Evolutionary conservation across 2,113 vertebrate genomes (phyloP), one percentile per base, ranked within the genome.

Genomic region (Pseudonaja textilis): DNA sequence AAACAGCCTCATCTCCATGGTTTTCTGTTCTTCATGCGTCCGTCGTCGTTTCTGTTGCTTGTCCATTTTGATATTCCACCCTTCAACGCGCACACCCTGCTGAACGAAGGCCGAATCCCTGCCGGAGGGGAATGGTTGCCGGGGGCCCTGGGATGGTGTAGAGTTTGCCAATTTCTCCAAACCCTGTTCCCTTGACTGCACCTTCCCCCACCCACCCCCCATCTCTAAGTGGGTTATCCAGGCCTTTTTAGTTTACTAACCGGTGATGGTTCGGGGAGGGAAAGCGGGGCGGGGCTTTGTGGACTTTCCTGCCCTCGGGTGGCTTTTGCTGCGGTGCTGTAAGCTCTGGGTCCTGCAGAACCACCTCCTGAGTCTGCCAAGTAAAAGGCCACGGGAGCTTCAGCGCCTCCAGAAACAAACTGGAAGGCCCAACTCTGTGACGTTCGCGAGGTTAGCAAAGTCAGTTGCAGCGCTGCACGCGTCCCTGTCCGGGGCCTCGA

Each of bases 1-100:
- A 90, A 56, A 87, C 89, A 85, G 93, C 97, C 96, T 96, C 89
- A 11, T 0, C 92, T 96, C 81, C 94, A 94, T 26, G 59, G 93
- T 96, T 50, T 50, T 85, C 26, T 96, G 69, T 20, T 39, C 3
- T 34, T 23, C 52, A n/a, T 39, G 88, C 22, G 25, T 29, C 25
- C 1, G 12, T 64, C 61, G 47, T 85, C 7, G 11, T 85, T 64
- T 92, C 89, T 94, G 91, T 94, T 96, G 92, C 92, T 91, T 95
- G 93, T 95, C 96, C 93, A 61, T 96, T 50, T 50, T 50, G 47
- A 50, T 50, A 50, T 50, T 50, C 47, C 47, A 50, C 47, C 47
- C 47, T 50, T 50, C 96, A 95, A 96, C 96, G 88, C 11, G 4
- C 26, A 0, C 91, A 94, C 34, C 9, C 29, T 34, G 91, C 92